Evolutionary conservation across 1,140 invertebrate species (phyloP).

Genomic region (Helicoverpa zea): DNA sequence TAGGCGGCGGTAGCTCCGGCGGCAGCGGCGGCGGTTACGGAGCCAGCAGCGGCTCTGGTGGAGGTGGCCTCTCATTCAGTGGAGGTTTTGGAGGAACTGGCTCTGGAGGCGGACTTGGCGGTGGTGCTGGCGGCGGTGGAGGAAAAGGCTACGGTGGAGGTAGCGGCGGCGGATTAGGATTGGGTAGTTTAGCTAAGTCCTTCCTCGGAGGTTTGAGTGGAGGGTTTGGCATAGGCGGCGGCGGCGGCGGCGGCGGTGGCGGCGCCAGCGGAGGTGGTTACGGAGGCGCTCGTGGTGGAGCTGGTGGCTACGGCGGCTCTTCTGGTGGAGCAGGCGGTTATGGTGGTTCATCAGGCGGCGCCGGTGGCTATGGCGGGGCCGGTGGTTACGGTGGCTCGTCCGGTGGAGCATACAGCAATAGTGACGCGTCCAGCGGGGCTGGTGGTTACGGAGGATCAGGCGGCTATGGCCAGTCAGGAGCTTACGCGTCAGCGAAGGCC

Average conservation of each 20-base stretch:
- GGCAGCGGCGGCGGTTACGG: constrained; percentile 50
- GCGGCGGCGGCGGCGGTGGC: too few species aligned
- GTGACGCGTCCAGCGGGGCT: not conserved
- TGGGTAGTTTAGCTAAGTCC: too few species aligned
- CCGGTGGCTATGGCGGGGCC: constrained; percentile 21
- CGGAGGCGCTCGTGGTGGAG: constrained; percentile 34
- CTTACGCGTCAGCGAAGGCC: not conserved
- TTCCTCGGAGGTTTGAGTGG: too few species aligned
- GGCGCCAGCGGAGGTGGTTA: too few species aligned
- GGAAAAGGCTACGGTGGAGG: too few species aligned
- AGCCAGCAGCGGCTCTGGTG: constrained; percentile 36
- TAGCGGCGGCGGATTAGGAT: too few species aligned
- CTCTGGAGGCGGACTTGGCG: too few species aligned
- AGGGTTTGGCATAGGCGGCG: too few species aligned
- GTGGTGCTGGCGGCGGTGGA: too few species aligned
- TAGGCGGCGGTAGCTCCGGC: constrained; percentile 31
- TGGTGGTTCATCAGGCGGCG: constrained; percentile 43
- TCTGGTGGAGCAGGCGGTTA: constrained; percentile 51
- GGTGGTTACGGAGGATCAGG: constrained; percentile 53
- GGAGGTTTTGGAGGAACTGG: too few species aligned
- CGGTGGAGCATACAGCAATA: constrained; percentile 45
- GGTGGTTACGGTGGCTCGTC: constrained; percentile 57
- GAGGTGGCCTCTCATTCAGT: constrained; percentile 32
- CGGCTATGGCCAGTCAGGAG: constrained; percentile 41
- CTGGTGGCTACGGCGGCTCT: constrained; percentile 38